A percentile compares a stretch with the other conserved stretches of the same genome.
Conservation (phyloP, 1,140 invertebrate species). For the Aricia agestis region DNA sequence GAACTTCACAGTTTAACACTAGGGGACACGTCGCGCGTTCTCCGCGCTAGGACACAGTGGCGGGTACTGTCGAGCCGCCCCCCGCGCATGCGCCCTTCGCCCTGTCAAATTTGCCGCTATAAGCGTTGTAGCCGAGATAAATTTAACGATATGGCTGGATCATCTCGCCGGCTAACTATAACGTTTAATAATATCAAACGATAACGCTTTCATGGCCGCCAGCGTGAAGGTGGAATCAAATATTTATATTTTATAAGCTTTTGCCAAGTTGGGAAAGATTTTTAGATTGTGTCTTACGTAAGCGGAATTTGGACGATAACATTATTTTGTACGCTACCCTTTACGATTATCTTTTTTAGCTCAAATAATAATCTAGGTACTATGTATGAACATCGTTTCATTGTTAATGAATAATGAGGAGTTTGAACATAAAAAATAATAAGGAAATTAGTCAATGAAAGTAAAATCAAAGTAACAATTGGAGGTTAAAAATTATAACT, state of each 20-base stretch:
- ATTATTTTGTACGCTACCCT: background rate
- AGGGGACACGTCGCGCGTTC: slow-evolving; percentile 37
- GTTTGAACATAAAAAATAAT: too few species aligned
- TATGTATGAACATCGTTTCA: too few species aligned
- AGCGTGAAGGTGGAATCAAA: background rate
- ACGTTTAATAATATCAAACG: slow-evolving; percentile 23
- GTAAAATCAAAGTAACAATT: too few species aligned
- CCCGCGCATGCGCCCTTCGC: slow-evolving; percentile 59
- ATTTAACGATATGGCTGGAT: slow-evolving; percentile 42
- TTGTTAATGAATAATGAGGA: too few species aligned
- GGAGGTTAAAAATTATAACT: too few species aligned
- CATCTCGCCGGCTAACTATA: slow-evolving; percentile 25
- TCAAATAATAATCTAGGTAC: too few species aligned
- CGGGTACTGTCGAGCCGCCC: slow-evolving; percentile 41
- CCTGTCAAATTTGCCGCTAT: slow-evolving; percentile 56
- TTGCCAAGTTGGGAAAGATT: background rate
- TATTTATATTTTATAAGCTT: background rate
- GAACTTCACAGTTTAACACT: slow-evolving; percentile 29
- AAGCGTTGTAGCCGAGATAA: slow-evolving; percentile 59
- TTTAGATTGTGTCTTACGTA: background rate
- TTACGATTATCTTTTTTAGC: background rate
- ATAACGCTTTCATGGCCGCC: slow-evolving; percentile 22
- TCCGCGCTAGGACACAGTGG: slow-evolving; percentile 46
- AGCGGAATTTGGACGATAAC: background rate
- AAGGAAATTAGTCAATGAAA: too few species aligned